These are phyloP conservation scores for Heterohyrax brucei DNA, from an alignment of 2,797 vertebrate genomes.

Conservation along the genomic window DNA sequence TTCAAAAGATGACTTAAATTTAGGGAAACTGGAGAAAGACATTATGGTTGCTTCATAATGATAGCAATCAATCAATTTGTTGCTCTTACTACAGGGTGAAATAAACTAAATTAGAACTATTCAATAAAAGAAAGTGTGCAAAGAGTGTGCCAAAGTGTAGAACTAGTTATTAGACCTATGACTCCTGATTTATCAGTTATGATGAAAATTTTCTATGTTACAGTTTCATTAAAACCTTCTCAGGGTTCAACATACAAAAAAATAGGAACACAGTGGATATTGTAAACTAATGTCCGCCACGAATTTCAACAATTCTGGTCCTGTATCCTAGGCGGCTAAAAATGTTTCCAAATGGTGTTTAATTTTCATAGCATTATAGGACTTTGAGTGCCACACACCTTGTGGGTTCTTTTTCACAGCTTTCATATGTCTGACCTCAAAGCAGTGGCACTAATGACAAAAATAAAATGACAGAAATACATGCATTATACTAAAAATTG, in stretches of 20 bases:
- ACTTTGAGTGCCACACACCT: neutral
- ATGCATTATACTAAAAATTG: neutral
- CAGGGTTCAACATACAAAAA: neutral
- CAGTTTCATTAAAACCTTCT: neutral
- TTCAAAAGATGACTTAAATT: neutral
- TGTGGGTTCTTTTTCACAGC: neutral
- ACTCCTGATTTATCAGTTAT: neutral
- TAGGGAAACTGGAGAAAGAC: neutral
- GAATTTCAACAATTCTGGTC: neutral
- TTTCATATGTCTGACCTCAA: neutral
- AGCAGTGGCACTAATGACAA: neutral
- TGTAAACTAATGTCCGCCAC: conserved; percentile 5
- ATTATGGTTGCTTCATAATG: conserved; percentile 5
- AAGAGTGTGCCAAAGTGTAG: neutral
- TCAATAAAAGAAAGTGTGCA: neutral
- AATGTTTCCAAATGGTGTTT: conserved; percentile 21
- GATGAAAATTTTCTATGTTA: neutral
- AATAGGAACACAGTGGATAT: neutral
- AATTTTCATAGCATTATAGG: neutral
- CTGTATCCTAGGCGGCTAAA: conserved; percentile 8
- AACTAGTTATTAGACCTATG: neutral
- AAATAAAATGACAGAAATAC: neutral
- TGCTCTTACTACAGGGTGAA: neutral
- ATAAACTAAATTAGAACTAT: neutral
- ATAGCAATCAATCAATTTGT: neutral